Conservation (phyloP, 2,113 vertebrate species). For the Ammodytes dubius region DNA sequence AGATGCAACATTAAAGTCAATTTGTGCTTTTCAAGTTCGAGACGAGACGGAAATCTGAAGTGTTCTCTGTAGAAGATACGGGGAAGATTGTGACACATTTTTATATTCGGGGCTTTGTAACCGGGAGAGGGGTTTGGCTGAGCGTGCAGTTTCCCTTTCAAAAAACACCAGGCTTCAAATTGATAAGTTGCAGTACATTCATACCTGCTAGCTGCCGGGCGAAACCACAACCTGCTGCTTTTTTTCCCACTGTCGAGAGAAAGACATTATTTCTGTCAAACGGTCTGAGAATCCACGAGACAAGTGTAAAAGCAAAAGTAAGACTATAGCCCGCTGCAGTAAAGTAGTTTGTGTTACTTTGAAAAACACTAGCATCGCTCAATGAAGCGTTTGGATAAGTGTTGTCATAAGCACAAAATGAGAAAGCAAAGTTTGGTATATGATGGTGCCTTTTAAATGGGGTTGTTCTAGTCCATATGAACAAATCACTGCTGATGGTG, state of each 20-base stretch:
- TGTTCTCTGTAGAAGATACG: neutral
- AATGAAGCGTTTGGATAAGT: no score
- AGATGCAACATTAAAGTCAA: neutral
- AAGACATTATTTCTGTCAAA: neutral
- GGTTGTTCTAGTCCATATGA: no score
- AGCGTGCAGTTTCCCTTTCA: constrained; percentile 14
- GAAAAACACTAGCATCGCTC: no score
- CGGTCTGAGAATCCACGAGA: no score
- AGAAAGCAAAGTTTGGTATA: no score
- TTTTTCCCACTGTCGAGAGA: neutral
- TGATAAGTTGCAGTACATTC: constrained; percentile 28
- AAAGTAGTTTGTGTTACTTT: no score
- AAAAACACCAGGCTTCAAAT: constrained; percentile 10
- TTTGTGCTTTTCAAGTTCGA: neutral
- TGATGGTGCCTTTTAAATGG: no score
- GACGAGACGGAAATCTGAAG: neutral
- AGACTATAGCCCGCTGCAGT: no score
- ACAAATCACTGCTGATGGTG: no score
- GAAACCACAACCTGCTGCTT: constrained; percentile 30
- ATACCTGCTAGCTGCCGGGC: neutral
- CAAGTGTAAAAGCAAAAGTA: no score
- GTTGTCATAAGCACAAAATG: no score
- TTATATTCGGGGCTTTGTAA: constrained; percentile 2
- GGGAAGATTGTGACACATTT: constrained; percentile 7
- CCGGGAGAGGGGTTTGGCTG: neutral